Evolutionary conservation across 2,888 invertebrate genomes (phyloP).

Genomic region (Drymonia ruficornis): DNA sequence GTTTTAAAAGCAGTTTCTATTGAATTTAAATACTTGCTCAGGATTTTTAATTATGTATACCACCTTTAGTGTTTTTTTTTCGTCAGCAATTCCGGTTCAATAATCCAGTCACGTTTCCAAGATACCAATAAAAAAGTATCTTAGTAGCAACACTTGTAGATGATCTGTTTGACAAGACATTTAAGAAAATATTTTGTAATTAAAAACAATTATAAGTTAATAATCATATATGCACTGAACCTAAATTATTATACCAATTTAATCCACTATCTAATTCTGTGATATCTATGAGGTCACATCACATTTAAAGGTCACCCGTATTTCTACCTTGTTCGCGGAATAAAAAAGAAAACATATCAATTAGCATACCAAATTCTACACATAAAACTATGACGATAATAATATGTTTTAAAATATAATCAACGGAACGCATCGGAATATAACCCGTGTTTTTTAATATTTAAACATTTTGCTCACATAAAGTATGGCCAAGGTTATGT

Average conservation of each 20-base stretch:
- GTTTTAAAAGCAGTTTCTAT: constrained; percentile 4
- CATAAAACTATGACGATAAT: background rate
- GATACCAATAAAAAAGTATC: background rate
- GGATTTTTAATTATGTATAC: background rate
- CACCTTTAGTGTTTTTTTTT: background rate
- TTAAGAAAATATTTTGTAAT: too few relatives aligned
- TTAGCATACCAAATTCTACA: too few relatives aligned
- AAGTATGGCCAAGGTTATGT: constrained; percentile 35
- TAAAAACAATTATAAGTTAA: too few relatives aligned
- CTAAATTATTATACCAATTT: too few relatives aligned
- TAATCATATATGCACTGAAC: too few relatives aligned
- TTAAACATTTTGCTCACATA: constrained; percentile 4
- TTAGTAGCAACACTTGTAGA: too few relatives aligned
- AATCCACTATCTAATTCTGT: too few relatives aligned
- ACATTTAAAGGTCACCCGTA: too few relatives aligned
- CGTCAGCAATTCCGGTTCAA: background rate
- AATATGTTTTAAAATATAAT: background rate
- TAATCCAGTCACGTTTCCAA: background rate
- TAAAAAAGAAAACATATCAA: too few relatives aligned
- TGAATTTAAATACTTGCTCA: background rate
- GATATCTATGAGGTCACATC: too few relatives aligned
- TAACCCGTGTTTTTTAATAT: constrained; percentile 27
- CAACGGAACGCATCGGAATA: background rate
- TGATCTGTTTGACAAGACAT: too few relatives aligned
- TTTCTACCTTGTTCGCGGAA: too few relatives aligned